These are phyloP conservation scores for Cephus sareptanus DNA, from an alignment of 2,888 invertebrate genomes.

Conservation along the genomic window DNA sequence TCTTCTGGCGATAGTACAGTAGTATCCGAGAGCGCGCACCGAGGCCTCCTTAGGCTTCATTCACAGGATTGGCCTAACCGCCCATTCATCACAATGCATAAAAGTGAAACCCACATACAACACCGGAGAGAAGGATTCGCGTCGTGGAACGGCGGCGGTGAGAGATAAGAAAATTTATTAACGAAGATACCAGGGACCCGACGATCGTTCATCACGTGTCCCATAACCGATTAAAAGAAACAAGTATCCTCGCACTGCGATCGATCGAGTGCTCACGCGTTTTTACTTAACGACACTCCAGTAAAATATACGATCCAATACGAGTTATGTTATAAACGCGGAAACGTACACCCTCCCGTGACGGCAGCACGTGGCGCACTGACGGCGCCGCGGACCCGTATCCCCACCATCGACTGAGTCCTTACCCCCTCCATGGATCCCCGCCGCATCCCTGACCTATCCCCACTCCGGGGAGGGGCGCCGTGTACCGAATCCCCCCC, in stretches of 20 bases:
- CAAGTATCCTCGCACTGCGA: neutral
- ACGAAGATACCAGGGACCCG: neutral
- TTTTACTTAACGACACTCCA: neutral
- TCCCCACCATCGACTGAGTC: slow-evolving; percentile 44
- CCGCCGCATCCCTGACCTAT: slow-evolving; percentile 48
- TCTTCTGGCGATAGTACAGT: neutral
- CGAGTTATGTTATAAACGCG: neutral
- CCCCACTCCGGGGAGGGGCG: slow-evolving; percentile 45
- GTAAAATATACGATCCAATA: neutral
- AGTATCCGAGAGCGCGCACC: neutral
- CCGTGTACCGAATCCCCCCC: slow-evolving; percentile 26
- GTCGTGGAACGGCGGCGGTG: neutral
- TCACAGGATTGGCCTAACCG: neutral
- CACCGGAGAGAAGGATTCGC: neutral
- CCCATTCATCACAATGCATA: slow-evolving; percentile 5
- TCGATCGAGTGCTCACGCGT: neutral
- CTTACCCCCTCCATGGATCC: slow-evolving; percentile 35
- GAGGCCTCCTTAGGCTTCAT: neutral
- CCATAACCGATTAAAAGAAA: neutral
- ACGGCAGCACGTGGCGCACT: slow-evolving; percentile 66
- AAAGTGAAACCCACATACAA: neutral
- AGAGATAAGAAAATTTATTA: neutral
- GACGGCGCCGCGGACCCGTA: slow-evolving; percentile 55
- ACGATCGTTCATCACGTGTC: neutral
- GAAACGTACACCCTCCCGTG: slow-evolving; percentile 58